Base-by-base conservation (phyloP, 2,888 invertebrate species). In the Stratiomys singularior region DNA sequence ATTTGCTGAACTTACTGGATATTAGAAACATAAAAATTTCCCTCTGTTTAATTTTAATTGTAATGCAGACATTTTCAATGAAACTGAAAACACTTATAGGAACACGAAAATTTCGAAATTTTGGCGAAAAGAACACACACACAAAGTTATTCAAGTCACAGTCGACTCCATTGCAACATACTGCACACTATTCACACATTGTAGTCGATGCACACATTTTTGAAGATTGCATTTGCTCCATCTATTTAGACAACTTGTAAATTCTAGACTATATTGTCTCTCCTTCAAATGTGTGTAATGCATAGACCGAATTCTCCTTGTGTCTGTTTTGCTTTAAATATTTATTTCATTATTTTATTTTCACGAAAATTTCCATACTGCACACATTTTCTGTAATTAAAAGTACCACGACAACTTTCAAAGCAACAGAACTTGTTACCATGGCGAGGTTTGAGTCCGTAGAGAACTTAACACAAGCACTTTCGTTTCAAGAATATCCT, bases 1-100 rank as follows among this genome's bases (percentile, higher is more conserved):
- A 89, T 96, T 96, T 92, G 94, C 96, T 88, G 97, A 97, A 91
- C 93, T 97, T 90, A 96, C 96, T 89, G 96, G 95, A 92, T 96
- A 96, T 92, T 96, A 95, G 94, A 84, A 81, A 80, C 56, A 66
- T 30, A 69, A 52, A 76, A 76, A 56, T 52, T 25, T 69, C 47
- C 69, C 47, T 69, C 25, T 47, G n/a, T 69, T 46, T 69, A 46
- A 47, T 69, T 25, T 47, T 69, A 47, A 69, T 69, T 69, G 46
- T 66, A 37, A 69, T 46, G 25, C 69, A 69, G 46, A 69, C 69
- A 69, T 25, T 46, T 67, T 67, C 18, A 44, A 44, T 9, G 46
- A 37, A 37, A 67, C 67, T 15, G 18, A 67, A 67, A 44, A 67
- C 44, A 60, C 21, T 60, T 3, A 60, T 25, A 60, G 25, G 60